phyloP scores from a whole-genome alignment of 2,888 invertebrate species.

The Callosobruchus maculatus region DNA sequence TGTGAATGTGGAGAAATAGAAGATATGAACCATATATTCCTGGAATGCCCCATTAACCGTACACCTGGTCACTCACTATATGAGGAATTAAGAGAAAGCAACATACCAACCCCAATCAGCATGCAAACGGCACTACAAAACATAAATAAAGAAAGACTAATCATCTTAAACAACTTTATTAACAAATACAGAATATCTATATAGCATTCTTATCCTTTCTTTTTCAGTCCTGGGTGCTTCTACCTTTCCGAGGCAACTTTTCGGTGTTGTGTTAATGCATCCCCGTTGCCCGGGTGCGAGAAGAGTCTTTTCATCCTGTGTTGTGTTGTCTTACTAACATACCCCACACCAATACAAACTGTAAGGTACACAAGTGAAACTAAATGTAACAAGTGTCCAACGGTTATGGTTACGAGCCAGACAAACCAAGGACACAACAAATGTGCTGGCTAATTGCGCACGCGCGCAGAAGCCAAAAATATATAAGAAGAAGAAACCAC shows the following conservation, averaged over 20 bases:
- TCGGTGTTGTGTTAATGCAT: neutral
- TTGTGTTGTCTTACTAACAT: neutral
- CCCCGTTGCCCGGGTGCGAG: neutral
- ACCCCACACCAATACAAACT: neutral
- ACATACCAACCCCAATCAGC: neutral
- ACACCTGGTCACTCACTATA: neutral
- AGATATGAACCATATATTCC: too few relatives aligned
- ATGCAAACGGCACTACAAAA: neutral
- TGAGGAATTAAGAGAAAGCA: neutral
- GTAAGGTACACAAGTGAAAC: too few relatives aligned
- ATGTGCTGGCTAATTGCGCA: too few relatives aligned
- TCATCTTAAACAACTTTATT: neutral
- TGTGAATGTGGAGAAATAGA: too few relatives aligned
- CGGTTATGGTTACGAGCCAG: too few relatives aligned
- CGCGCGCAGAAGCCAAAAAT: too few relatives aligned
- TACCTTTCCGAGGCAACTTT: neutral
- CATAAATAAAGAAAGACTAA: neutral
- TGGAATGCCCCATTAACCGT: too few relatives aligned
- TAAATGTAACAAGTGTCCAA: too few relatives aligned
- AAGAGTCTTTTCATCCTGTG: neutral
- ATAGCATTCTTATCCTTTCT: neutral
- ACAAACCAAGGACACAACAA: too few relatives aligned
- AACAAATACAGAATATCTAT: neutral
- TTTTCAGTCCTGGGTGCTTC: neutral
- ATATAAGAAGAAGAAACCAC: too few relatives aligned